A percentile compares a stretch with the other conserved stretches of the same genome.
Conservation (phyloP, 2,888 invertebrate species). For the Acanthoscelides obtectus region DNA sequence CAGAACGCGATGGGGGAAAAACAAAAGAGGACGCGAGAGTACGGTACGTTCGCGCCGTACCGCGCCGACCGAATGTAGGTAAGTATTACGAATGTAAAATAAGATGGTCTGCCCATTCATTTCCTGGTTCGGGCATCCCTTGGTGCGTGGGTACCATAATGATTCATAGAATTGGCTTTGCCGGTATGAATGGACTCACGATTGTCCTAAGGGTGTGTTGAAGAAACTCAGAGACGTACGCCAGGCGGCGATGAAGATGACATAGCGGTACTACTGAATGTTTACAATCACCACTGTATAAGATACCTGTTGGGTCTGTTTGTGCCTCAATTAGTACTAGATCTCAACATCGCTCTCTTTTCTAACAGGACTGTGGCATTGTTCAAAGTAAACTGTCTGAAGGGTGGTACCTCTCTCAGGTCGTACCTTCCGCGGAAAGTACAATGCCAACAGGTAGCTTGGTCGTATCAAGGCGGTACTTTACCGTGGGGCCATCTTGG, state of each 20-base stretch:
- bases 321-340: background rate
- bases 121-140: slow-evolving; percentile 1
- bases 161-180: slow-evolving; percentile 15
- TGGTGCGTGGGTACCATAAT: slow-evolving; percentile 14
- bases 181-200: slow-evolving; percentile 28
- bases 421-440: no score
- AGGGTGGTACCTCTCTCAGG: no score
- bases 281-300: no score
- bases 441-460: no score
- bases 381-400: no score
- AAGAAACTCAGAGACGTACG: slow-evolving; percentile 19
- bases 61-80: background rate
- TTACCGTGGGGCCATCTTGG: no score
- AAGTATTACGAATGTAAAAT: background rate
- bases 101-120: background rate
- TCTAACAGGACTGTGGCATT: no score
- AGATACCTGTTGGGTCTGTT: no score
- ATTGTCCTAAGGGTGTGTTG: slow-evolving; percentile 35
- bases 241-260: no score
- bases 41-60: background rate
- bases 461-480: no score
- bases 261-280: slow-evolving; percentile 2
- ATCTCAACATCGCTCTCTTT: no score
- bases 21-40: background rate
- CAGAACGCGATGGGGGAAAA: background rate